These are phyloP conservation scores for Craniophora ligustri DNA, from an alignment of 2,888 invertebrate species.

Conservation along the genomic window DNA sequence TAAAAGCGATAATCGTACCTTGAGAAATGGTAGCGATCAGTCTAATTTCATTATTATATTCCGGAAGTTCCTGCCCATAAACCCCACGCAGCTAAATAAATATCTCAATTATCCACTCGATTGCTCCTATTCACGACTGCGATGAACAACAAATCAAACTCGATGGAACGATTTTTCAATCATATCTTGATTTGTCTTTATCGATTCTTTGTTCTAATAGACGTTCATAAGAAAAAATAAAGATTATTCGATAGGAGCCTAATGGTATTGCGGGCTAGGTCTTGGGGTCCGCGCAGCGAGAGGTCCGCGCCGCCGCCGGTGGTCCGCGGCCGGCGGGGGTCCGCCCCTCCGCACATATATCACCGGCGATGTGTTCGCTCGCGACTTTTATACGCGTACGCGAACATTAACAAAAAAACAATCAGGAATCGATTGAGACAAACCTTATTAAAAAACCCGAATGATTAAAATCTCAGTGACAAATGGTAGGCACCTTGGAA, in stretches of 20 bases:
- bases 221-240: constrained; percentile 46
- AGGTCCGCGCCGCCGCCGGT: constrained; percentile 64
- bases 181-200: constrained; percentile 44
- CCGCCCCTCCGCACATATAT: constrained; percentile 50
- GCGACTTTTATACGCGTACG: constrained; percentile 51
- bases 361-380: constrained; percentile 43
- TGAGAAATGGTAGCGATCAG: constrained; percentile 10
- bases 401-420: constrained; percentile 56
- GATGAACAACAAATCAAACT: constrained; percentile 52
- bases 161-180: constrained; percentile 51
- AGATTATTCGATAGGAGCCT: constrained; percentile 49
- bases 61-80: constrained; percentile 7
- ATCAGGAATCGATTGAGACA: constrained; percentile 43
- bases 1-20: not conserved
- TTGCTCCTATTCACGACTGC: constrained; percentile 54
- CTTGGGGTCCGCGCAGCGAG: constrained; percentile 53
- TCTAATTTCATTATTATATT: constrained; percentile 1
- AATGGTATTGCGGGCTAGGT: constrained; percentile 34
- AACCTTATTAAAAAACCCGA: constrained; percentile 48
- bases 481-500: constrained; percentile 31
- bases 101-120: constrained; percentile 57
- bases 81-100: constrained; percentile 46
- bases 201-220: constrained; percentile 49
- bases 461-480: constrained; percentile 41
- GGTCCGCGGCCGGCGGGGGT: constrained; percentile 61